Evolutionary conservation across 2,797 vertebrate species (phyloP).

Genomic region (Ptychobarbus kaznakovi): DNA sequence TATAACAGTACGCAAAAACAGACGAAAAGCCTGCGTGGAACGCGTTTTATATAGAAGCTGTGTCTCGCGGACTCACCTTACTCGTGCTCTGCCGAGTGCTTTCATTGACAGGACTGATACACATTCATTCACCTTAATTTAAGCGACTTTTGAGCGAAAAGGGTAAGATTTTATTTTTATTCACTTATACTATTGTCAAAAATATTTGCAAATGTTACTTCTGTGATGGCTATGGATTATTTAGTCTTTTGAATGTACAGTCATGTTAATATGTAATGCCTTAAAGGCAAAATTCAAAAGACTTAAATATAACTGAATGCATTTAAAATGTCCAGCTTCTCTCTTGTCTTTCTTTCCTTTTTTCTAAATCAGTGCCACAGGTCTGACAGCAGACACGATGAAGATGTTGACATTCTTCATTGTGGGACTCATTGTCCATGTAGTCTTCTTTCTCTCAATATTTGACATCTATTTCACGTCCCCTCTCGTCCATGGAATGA

Average conservation of each 20-base stretch:
- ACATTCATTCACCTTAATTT: not conserved
- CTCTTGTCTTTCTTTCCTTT: not conserved
- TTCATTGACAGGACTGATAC: not conserved
- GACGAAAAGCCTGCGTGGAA: not conserved
- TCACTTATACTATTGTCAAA: not conserved
- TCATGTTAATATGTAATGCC: not conserved
- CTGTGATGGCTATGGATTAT: not conserved
- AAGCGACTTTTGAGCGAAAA: not conserved
- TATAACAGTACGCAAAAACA: not conserved
- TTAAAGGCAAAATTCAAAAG: not conserved
- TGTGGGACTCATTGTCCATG: slow-evolving; percentile 88
- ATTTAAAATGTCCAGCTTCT: not conserved
- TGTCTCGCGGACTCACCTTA: not conserved
- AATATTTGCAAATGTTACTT: not conserved
- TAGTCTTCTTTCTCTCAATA: slow-evolving; percentile 93
- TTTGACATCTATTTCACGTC: slow-evolving; percentile 99
- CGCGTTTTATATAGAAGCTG: not conserved
- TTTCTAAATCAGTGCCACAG: slow-evolving; percentile 5
- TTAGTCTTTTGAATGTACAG: not conserved
- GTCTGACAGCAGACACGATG: slow-evolving; percentile 67
- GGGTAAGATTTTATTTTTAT: not conserved
- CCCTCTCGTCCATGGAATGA: slow-evolving; percentile 95
- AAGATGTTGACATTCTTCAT: slow-evolving; percentile 83
- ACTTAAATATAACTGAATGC: not conserved
- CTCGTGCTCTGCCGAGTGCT: not conserved